Evolutionary conservation across 2,113 vertebrate genomes (phyloP).

Genomic region (Calcarius ornatus): DNA sequence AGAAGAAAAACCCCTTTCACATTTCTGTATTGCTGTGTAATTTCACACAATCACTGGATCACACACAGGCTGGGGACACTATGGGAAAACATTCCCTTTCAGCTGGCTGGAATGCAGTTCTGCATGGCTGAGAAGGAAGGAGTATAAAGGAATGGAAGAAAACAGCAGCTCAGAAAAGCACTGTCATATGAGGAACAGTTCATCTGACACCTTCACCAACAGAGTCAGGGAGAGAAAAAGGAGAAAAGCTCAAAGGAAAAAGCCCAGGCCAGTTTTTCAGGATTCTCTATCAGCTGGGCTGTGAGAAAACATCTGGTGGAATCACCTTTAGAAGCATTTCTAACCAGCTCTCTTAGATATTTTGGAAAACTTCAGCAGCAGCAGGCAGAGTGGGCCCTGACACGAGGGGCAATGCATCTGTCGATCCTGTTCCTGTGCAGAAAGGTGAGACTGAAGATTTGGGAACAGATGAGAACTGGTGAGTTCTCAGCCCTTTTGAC

Average conservation of each 20-base stretch:
- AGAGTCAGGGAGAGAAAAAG: background rate
- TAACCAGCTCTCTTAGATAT: background rate
- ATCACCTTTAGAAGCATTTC: background rate
- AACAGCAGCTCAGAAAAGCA: background rate
- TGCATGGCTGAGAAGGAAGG: background rate
- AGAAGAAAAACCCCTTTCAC: background rate
- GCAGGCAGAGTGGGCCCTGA: background rate
- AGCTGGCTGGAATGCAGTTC: background rate
- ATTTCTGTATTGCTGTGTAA: background rate
- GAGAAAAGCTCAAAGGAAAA: background rate
- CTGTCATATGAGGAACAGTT: background rate
- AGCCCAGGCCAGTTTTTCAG: background rate
- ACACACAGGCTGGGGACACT: background rate
- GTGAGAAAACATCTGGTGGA: background rate
- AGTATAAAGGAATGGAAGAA: background rate
- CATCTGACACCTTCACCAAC: background rate
- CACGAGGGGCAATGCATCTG: background rate
- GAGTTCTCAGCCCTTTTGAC: background rate
- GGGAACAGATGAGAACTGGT: background rate
- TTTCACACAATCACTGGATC: background rate
- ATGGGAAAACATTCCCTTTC: background rate
- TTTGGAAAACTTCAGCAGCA: background rate
- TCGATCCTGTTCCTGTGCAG: accelerated
- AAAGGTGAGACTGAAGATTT: background rate
- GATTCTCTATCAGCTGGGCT: accelerated